phyloP scores from a whole-genome alignment of 2,888 invertebrate genomes.

The Lithophane ornitopus region DNA sequence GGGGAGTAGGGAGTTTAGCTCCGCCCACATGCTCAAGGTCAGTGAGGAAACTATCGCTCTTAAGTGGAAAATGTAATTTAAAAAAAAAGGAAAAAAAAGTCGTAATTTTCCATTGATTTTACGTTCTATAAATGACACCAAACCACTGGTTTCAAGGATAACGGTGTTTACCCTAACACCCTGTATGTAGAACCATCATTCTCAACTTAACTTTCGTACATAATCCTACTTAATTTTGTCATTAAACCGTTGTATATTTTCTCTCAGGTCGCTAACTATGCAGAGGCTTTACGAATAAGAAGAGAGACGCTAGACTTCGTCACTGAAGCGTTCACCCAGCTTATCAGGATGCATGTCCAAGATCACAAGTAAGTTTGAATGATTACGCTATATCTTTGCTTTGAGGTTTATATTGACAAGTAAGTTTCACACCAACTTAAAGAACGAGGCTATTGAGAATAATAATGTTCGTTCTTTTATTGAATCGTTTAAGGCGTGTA shows the following conservation, averaged over 20 bases:
- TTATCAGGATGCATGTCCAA: slow-evolving; percentile 95
- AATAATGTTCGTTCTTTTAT: not conserved
- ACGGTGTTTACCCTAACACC: too few species aligned
- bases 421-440: not conserved
- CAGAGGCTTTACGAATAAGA: slow-evolving; percentile 96
- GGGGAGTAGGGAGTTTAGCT: too few species aligned
- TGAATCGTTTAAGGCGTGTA: not conserved
- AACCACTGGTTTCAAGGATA: too few species aligned
- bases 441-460: not conserved
- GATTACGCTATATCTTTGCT: slow-evolving; percentile 4
- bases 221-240: not conserved
- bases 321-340: slow-evolving; percentile 96
- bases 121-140: too few species aligned
- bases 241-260: not conserved
- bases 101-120: too few species aligned
- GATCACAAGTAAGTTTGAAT: slow-evolving; percentile 91
- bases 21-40: too few species aligned
- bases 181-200: too few species aligned
- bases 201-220: not conserved
- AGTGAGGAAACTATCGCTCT: too few species aligned
- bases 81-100: too few species aligned
- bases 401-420: not conserved
- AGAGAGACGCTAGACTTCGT: slow-evolving; percentile 97
- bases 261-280: slow-evolving; percentile 86
- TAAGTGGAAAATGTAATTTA: too few species aligned